These are phyloP conservation scores for Hydrotaea diabolus DNA, from an alignment of 2,888 invertebrate species.

Conservation along the genomic window DNA sequence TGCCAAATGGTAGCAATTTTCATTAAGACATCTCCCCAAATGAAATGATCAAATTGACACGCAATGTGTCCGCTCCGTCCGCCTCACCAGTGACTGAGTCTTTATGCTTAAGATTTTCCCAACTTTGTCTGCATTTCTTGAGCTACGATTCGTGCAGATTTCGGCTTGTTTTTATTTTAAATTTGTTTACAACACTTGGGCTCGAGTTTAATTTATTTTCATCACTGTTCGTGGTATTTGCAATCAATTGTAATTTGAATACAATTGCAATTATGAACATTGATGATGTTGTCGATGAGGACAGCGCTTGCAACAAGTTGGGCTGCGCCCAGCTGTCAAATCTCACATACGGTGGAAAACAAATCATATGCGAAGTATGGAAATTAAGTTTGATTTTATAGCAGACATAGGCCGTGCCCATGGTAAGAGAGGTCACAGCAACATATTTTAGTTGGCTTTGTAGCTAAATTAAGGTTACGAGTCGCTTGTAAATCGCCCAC, in stretches of 20 bases:
- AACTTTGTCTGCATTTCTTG: neutral
- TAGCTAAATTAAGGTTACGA: too few relatives aligned
- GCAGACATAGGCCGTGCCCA: neutral
- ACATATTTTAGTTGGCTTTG: too few relatives aligned
- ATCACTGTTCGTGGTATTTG: slow-evolving; percentile 20
- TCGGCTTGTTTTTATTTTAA: slow-evolving; percentile 1
- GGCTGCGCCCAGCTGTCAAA: slow-evolving; percentile 18
- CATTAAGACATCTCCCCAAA: neutral
- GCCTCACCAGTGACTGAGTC: neutral
- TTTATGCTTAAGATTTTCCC: neutral
- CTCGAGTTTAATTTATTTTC: neutral
- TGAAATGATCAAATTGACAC: slow-evolving; percentile 40
- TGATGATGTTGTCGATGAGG: neutral
- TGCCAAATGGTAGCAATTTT: neutral
- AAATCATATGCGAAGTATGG: slow-evolving; percentile 10
- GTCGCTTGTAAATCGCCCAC: too few relatives aligned
- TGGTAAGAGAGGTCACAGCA: too few relatives aligned
- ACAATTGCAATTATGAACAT: slow-evolving; percentile 43
- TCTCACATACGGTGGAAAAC: neutral
- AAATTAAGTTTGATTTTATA: neutral
- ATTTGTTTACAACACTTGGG: neutral
- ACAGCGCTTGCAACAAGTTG: neutral
- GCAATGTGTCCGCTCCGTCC: neutral
- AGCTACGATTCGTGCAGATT: neutral
- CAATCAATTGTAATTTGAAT: slow-evolving; percentile 62